phyloP scores from a whole-genome alignment of 2,888 invertebrate genomes.

The Selenia dentaria region DNA sequence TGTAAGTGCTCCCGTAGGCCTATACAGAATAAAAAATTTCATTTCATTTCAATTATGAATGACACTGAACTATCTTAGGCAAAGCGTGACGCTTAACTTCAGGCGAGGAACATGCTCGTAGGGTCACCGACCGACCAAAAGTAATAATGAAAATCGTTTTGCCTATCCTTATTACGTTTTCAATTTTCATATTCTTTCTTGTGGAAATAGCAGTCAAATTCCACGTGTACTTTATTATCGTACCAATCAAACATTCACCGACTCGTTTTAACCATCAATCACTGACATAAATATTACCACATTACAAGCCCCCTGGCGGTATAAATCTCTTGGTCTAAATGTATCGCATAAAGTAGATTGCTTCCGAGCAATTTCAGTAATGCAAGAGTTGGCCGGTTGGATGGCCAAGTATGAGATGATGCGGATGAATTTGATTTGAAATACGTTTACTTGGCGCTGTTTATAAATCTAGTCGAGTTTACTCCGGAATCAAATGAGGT shows the following conservation, averaged over 20 bases:
- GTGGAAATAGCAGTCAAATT: too few relatives aligned
- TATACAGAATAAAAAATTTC: too few relatives aligned
- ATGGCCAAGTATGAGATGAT: conserved; percentile 53
- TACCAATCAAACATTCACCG: conserved; percentile 21
- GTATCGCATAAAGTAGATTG: conserved; percentile 70
- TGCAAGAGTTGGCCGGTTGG: conserved; percentile 74
- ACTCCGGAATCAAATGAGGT: not conserved
- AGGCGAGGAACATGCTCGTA: too few relatives aligned
- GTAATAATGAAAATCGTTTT: too few relatives aligned
- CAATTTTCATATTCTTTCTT: too few relatives aligned
- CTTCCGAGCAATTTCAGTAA: conserved; percentile 77
- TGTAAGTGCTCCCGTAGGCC: too few relatives aligned
- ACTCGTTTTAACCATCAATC: conserved; percentile 24
- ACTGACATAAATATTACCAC: conserved; percentile 50
- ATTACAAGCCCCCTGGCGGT: conserved; percentile 51
- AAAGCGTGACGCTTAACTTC: too few relatives aligned
- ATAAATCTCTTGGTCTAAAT: conserved; percentile 58
- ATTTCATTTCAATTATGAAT: too few relatives aligned
- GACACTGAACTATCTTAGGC: too few relatives aligned
- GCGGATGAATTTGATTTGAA: conserved; percentile 64
- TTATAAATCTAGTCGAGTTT: not conserved
- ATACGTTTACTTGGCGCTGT: conserved; percentile 28
- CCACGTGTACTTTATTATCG: conserved; percentile 12
- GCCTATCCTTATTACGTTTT: too few relatives aligned
- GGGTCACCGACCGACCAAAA: too few relatives aligned